These are phyloP conservation scores for Tetragnatha montana DNA, from an alignment of 2,888 invertebrate genomes.

Conservation along the genomic window DNA sequence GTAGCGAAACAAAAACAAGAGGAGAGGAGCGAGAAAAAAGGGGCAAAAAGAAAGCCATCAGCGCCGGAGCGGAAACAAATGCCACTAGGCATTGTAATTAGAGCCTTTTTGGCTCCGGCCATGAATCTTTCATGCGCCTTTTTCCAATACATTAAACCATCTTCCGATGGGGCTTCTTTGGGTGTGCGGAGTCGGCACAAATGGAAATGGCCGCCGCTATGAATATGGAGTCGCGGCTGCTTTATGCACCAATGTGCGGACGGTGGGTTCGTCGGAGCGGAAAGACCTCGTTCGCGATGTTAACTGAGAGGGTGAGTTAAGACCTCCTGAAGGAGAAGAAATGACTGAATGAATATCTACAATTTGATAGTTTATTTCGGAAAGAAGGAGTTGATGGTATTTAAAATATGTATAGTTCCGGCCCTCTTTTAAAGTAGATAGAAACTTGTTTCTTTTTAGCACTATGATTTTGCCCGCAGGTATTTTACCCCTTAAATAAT, in stretches of 20 bases:
- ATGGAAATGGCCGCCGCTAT: background rate
- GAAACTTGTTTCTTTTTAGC: too few species aligned
- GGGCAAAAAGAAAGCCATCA: conserved; percentile 60
- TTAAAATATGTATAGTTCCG: too few species aligned
- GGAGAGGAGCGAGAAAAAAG: conserved; percentile 6
- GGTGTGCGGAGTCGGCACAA: conserved; percentile 1
- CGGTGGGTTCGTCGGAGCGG: too few species aligned
- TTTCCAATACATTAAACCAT: conserved; percentile 70
- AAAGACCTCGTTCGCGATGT: too few species aligned
- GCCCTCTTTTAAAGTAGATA: too few species aligned
- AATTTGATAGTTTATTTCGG: too few species aligned
- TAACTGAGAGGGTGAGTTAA: too few species aligned
- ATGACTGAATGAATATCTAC: too few species aligned
- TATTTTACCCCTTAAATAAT: too few species aligned
- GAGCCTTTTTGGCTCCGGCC: conserved; percentile 57
- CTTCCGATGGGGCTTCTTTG: conserved; percentile 34
- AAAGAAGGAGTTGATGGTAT: too few species aligned
- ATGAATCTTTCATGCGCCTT: conserved; percentile 68
- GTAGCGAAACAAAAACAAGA: conserved; percentile 16
- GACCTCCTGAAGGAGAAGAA: too few species aligned
- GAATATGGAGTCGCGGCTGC: background rate
- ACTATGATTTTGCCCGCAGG: too few species aligned
- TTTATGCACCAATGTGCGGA: background rate
- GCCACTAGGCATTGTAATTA: conserved; percentile 68
- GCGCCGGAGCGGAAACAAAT: conserved; percentile 66